Conservation (phyloP, 2,797 vertebrate genomes). For the Molossus alvarezi region DNA sequence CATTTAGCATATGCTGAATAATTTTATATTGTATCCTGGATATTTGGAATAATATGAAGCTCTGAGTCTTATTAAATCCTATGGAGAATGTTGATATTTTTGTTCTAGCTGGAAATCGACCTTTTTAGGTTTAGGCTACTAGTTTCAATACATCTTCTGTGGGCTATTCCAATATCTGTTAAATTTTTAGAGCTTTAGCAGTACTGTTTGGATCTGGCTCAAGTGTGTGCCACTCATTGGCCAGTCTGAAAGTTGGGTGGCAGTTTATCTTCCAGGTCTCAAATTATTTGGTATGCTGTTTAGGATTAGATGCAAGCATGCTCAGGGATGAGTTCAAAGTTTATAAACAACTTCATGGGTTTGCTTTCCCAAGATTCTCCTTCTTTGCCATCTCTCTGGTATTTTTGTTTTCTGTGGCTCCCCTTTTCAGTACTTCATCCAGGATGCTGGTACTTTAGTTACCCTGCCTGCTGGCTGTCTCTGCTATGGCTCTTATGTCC, state of each 20-base stretch:
- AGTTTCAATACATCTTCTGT: not conserved
- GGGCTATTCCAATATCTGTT: not conserved
- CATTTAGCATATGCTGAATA: not conserved
- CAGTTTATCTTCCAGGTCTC: not conserved
- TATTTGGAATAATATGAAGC: constrained; percentile 54
- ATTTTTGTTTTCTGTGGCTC: not conserved
- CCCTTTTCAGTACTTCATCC: not conserved
- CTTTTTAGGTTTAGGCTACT: not conserved
- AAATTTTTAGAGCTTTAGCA: constrained; percentile 6
- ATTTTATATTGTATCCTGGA: constrained; percentile 20
- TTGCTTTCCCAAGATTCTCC: not conserved
- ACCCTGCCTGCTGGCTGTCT: not conserved
- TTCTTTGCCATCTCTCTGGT: not conserved
- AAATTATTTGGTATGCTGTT: constrained; percentile 1
- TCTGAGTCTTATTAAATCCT: constrained; percentile 14
- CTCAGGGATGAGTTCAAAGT: not conserved
- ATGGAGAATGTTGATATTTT: constrained; percentile 16
- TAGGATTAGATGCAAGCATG: constrained; percentile 15
- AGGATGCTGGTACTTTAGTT: constrained; percentile 5
- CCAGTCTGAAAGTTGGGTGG: not conserved
- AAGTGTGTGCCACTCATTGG: not conserved
- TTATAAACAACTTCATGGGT: not conserved
- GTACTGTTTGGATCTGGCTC: not conserved
- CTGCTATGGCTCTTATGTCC: not conserved
- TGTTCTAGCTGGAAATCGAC: not conserved